Evolutionary conservation across 2,797 vertebrate species (phyloP), one percentile per base, ranked within the genome.

Genomic region (Perodicticus potto): DNA sequence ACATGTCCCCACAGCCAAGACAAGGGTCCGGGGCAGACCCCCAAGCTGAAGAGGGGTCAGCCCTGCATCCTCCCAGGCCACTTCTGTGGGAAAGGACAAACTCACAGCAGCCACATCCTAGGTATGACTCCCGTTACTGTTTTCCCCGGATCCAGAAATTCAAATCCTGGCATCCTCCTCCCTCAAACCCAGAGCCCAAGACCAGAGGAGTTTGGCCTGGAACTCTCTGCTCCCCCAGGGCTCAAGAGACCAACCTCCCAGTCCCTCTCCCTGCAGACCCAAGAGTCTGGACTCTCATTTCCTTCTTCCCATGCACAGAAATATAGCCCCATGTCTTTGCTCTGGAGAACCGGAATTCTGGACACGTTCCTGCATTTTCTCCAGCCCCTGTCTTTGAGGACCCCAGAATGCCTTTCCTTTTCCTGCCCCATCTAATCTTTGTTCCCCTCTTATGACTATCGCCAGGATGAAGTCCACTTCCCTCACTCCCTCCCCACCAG

Each of bases 1-100:
- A 99, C 98, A 99, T 99, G 99, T 99, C 99, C 95, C 99, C 99
- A 11, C 98, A 99, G 97, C 99, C 99, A 92, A 99, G 98, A 97
- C 96, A 94, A 63, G 93, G 53, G 73, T 16, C 97, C 82, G 94
- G 95, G 88, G 17, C 89, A 13, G 89, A 93, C 27, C 91, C 95
- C 40, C 96, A 94, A 92, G 82, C 69, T 2, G 72, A 69, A 34
- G 65, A 85, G 91, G 37, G n/a, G 63, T 34, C 89, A 16, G 67
- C 78, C 12, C 49, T 74, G 89, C 65, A 43, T 70, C 80, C 86
- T 49, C 84, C 57, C 0, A 72, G 77, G 53, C 72, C 89, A 65
- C 91, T 86, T 88, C 80, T 65, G 23, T 72, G 92, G 96, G 80
- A 92, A 81, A 93, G 65, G 80, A 91, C 74, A 81, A 90, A 70